A percentile compares a stretch with the other conserved stretches of the same genome.
These are phyloP conservation scores for Gymnocheta viridis DNA, from an alignment of 2,888 invertebrate species.

Conservation along the genomic window DNA sequence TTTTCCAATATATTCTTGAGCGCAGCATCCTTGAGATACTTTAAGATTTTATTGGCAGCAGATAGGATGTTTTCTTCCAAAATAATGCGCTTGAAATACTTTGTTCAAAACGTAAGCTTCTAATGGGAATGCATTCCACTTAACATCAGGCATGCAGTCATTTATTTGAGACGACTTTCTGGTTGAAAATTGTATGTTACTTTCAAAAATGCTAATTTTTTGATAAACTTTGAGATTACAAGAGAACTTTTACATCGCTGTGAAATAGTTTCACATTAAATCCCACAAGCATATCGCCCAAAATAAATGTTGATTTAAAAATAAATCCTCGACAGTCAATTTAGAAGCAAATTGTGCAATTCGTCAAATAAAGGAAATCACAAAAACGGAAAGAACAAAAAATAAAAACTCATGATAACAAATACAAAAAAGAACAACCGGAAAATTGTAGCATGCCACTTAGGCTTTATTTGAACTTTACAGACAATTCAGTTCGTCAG, in stretches of 20 bases:
- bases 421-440: slow-evolving; percentile 21
- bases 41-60: slow-evolving; percentile 5
- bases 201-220: neutral
- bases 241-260: neutral
- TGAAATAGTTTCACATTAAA: neutral
- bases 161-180: neutral
- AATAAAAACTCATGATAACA: slow-evolving; percentile 8
- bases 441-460: slow-evolving; percentile 45
- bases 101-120: neutral
- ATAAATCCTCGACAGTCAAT: slow-evolving; percentile 53
- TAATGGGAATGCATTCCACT: neutral
- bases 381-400: neutral
- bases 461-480: slow-evolving; percentile 64
- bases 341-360: slow-evolving; percentile 58
- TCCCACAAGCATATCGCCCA: neutral
- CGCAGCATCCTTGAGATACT: neutral
- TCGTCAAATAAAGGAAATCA: slow-evolving; percentile 40
- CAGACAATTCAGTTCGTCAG: slow-evolving; percentile 62
- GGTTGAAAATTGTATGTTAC: neutral
- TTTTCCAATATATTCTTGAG: neutral
- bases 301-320: slow-evolving; percentile 21
- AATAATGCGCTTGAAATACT: neutral
- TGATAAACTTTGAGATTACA: neutral
- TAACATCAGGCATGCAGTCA: neutral
- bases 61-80: neutral